Evolutionary conservation across 2,113 vertebrate genomes (phyloP), one percentile per base, ranked within the genome.

Genomic region (Spea multiplicata): DNA sequence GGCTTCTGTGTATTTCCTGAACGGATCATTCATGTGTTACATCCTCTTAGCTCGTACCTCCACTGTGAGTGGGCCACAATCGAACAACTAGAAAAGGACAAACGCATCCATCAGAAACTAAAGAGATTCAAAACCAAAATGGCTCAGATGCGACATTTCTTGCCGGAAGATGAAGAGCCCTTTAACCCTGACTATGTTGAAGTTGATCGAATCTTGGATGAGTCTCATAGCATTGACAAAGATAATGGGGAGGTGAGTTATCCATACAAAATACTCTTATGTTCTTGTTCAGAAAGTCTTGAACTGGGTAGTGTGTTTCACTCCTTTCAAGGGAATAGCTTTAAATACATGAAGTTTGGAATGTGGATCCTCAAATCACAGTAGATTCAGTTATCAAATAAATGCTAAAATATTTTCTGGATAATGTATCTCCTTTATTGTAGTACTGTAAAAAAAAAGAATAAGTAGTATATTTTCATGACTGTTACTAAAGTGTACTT

Each of bases 151-250:
- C 91, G 95, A 0, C 92, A 93, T 52, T 86, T 98, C 50, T 95
- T 97, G 75, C 95, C 97, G 64, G 95, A 97, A 95, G 97, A 98
- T 0, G 96, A 98, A 73, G 97, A 99, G 53, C 86, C 95, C 0
- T 99, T 99, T 81, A 99, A 99, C 86, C 96, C 96, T 3, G 96
- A 98, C 82, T 98, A 98, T 0, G 88, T 97, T 44, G 96, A 99
- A 76, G 96, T 91, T 3, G 96, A 99, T 55, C 91, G 97, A 30
- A 96, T 99, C 83, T 83, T 99, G 82, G 97, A 99, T 3, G 96
- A 95, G 44, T 99, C 97, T 2, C 93, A 96, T 86, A 95, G 97
- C 78, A 90, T 96, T 46, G 97, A 99, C 86, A 98, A 99, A 80
- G 97, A 99, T 85, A 98, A 97, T 6, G 96, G 96, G 8, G 97